These are phyloP conservation scores for Xylota sylvarum DNA, from an alignment of 2,888 invertebrate genomes.

Conservation along the genomic window DNA sequence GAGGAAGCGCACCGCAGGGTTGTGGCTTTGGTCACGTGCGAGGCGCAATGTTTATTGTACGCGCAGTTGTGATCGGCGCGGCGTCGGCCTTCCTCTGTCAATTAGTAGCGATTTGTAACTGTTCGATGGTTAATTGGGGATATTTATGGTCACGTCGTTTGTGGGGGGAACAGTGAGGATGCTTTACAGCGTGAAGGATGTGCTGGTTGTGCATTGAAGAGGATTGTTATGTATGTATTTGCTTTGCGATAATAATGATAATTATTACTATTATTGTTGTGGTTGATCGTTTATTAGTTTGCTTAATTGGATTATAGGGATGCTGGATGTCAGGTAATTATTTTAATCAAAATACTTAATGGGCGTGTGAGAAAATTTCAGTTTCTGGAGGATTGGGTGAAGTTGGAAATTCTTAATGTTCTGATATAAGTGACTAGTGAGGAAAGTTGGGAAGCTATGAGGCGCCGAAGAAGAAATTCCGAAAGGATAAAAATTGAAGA, in stretches of 20 bases:
- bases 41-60: slow-evolving; percentile 50
- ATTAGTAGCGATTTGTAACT: slow-evolving; percentile 82
- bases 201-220: slow-evolving; percentile 1
- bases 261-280: slow-evolving; percentile 59
- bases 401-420: not conserved
- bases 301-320: slow-evolving; percentile 41
- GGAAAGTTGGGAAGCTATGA: too few relatives aligned
- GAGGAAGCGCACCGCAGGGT: slow-evolving; percentile 62
- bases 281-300: slow-evolving; percentile 54
- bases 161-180: slow-evolving; percentile 39
- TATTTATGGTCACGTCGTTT: slow-evolving; percentile 73
- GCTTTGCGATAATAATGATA: slow-evolving; percentile 57
- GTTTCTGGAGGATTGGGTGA: slow-evolving; percentile 8
- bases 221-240: slow-evolving; percentile 51
- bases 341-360: slow-evolving; percentile 73
- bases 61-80: slow-evolving; percentile 18
- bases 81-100: slow-evolving; percentile 78
- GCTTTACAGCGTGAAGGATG: slow-evolving; percentile 69
- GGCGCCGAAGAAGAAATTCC: too few relatives aligned
- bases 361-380: slow-evolving; percentile 55
- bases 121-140: slow-evolving; percentile 78
- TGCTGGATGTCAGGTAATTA: slow-evolving; percentile 53
- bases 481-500: too few relatives aligned
- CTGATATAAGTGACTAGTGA: not conserved
- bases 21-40: slow-evolving; percentile 47